phyloP scores from a whole-genome alignment of 37 sponge, comb jelly and placozoan species.

The Bolinopsis microptera region DNA sequence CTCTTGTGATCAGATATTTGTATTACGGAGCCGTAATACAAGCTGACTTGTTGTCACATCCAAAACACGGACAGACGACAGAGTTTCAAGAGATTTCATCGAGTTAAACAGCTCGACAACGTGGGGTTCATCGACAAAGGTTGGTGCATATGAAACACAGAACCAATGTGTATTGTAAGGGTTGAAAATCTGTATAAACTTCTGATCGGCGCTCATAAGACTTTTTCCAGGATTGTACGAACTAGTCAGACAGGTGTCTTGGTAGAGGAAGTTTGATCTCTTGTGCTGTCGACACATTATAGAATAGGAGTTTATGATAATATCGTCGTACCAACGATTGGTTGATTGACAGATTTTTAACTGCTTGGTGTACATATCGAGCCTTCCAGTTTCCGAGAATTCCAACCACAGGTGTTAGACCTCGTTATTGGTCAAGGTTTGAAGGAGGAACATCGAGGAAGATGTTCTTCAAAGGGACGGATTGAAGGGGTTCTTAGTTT shows the following conservation, averaged over 20 bases:
- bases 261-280: background rate
- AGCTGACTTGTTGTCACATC: background rate
- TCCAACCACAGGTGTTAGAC: background rate
- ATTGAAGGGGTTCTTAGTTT: too few species aligned
- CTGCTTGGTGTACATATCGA: background rate
- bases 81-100: background rate
- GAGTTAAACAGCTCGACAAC: background rate
- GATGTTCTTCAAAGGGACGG: too few species aligned
- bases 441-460: too few species aligned
- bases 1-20: background rate
- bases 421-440: too few species aligned
- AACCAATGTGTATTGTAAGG: background rate
- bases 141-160: background rate
- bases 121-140: background rate
- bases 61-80: background rate
- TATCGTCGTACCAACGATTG: background rate
- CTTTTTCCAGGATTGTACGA: background rate
- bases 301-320: slow-evolving; percentile 1
- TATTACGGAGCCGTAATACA: background rate
- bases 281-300: background rate
- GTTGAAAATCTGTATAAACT: background rate
- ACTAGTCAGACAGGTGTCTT: background rate
- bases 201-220: background rate
- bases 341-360: background rate
- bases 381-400: background rate